Conservation (phyloP, 2,888 invertebrate species). For the Epinotia bilunana region DNA sequence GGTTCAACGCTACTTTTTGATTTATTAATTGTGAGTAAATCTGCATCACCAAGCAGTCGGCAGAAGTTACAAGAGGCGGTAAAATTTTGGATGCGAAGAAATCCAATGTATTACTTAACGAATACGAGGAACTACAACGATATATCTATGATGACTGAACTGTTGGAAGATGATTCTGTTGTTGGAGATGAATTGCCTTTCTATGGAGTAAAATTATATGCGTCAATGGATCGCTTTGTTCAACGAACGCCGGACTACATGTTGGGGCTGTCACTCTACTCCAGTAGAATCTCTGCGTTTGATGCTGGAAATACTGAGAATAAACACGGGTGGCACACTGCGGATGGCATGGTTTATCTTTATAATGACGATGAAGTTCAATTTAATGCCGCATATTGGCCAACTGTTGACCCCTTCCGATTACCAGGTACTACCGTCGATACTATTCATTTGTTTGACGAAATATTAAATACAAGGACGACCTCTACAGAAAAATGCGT, state of each 20-base stretch:
- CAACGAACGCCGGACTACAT: constrained; percentile 22
- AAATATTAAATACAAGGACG: background rate
- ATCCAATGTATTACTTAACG: constrained; percentile 6
- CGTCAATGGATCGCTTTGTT: constrained; percentile 21
- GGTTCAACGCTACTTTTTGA: constrained; percentile 8
- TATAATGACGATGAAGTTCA: constrained; percentile 28
- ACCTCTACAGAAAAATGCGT: constrained; percentile 12
- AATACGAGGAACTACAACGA: constrained; percentile 13
- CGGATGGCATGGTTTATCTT: constrained; percentile 21
- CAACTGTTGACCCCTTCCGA: constrained; percentile 18
- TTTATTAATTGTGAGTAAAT: constrained; percentile 5
- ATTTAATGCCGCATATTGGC: constrained; percentile 16
- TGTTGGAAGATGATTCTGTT: constrained; percentile 15
- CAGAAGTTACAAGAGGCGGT: background rate
- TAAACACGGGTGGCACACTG: constrained; percentile 22
- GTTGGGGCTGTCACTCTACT: constrained; percentile 18
- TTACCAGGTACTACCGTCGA: constrained; percentile 20
- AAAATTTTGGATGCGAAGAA: constrained; percentile 24
- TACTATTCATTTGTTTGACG: constrained; percentile 17
- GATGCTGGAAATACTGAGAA: constrained; percentile 16
- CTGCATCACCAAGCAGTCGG: background rate
- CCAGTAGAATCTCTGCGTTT: constrained; percentile 9
- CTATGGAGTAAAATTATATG: constrained; percentile 5
- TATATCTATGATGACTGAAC: background rate
- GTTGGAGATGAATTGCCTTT: constrained; percentile 14